Percentiles rank a stretch among this genome's conserved stretches.
Evolutionary conservation across 2,113 vertebrate genomes (phyloP).

Genomic region (Mionectes macconnelli): DNA sequence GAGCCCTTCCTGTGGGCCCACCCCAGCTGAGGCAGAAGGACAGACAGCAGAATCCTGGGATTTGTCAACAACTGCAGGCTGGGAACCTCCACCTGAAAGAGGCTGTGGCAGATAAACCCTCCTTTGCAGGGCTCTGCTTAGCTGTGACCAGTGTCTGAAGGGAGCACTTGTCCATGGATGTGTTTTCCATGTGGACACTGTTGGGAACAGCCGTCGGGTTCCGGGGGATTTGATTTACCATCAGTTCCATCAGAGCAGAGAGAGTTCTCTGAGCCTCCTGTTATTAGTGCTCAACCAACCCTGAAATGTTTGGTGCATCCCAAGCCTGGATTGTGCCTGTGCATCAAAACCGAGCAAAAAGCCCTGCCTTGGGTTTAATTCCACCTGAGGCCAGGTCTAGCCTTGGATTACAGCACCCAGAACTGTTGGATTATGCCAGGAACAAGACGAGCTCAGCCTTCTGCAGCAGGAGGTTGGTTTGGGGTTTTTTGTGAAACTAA

Average conservation of each 20-base stretch:
- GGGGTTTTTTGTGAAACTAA: background rate
- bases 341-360: background rate
- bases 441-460: background rate
- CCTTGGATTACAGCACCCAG: background rate
- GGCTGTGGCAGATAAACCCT: background rate
- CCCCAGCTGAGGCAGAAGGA: background rate
- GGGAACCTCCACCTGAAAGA: background rate
- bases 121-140: background rate
- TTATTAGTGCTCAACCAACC: background rate
- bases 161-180: background rate
- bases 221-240: background rate
- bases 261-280: background rate
- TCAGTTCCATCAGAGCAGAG: background rate
- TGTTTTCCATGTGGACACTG: background rate
- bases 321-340: background rate
- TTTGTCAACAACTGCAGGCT: background rate
- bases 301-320: background rate
- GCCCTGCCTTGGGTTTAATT: background rate
- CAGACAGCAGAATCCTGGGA: background rate
- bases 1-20: fast-evolving
- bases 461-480: background rate
- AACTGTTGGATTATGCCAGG: background rate
- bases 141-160: background rate
- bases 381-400: no score
- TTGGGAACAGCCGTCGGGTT: background rate